These are phyloP conservation scores for Agrypnia vestita DNA, from an alignment of 1,140 invertebrate genomes.

Conservation along the genomic window DNA sequence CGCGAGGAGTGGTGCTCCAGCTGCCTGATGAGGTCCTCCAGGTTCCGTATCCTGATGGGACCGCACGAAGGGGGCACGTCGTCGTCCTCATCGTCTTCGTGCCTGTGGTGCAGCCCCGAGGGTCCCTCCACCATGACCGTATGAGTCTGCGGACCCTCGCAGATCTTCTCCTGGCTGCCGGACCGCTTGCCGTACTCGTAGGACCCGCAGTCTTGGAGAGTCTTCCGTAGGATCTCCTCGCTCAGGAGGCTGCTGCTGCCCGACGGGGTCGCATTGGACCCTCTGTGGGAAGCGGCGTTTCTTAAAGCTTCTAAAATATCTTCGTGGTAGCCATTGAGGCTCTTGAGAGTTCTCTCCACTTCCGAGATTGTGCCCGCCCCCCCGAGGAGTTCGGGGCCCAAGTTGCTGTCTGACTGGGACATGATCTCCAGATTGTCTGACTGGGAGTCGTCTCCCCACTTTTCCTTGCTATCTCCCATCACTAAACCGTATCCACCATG, in stretches of 20 bases:
- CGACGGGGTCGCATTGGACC: constrained; percentile 75
- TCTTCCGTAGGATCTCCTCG: constrained; percentile 78
- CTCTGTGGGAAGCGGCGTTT: constrained; percentile 83
- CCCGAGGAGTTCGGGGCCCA: constrained; percentile 71
- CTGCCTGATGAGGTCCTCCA: constrained; percentile 93
- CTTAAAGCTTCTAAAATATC: constrained; percentile 91
- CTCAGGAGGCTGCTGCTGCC: constrained; percentile 75
- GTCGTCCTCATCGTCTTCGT: constrained; percentile 78
- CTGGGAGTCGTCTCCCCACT: constrained; percentile 82
- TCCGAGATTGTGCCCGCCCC: constrained; percentile 79
- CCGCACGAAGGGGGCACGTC: constrained; percentile 82
- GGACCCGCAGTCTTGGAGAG: constrained; percentile 77
- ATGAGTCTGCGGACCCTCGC: constrained; percentile 73
- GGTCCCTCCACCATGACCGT: constrained; percentile 65
- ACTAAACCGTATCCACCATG: constrained; percentile 83
- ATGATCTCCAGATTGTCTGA: constrained; percentile 82
- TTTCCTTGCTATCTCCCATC: constrained; percentile 77
- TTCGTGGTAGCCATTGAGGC: constrained; percentile 93
- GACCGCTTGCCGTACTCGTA: constrained; percentile 78
- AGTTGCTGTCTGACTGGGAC: constrained; percentile 79
- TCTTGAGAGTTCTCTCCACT: constrained; percentile 88
- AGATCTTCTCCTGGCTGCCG: constrained; percentile 79
- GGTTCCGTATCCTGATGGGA: constrained; percentile 87
- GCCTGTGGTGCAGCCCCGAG: constrained; percentile 62
- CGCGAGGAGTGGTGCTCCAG: constrained; percentile 90